Evolutionary conservation across 2,113 vertebrate species (phyloP).

Genomic region (Tautogolabrus adspersus): DNA sequence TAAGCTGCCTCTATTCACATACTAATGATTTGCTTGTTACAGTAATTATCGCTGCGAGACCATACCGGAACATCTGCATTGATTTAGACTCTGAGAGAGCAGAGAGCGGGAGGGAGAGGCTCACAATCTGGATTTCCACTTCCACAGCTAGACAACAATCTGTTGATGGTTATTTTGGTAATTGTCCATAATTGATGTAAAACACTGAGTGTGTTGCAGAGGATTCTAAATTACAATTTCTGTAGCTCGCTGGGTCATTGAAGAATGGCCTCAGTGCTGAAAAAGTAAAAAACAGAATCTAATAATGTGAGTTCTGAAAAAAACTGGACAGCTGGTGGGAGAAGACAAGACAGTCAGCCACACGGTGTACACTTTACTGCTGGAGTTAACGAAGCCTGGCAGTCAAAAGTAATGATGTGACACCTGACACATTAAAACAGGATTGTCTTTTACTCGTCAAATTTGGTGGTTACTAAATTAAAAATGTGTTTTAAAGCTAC

Average conservation of each 20-base stretch:
- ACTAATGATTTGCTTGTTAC: constrained; percentile 84
- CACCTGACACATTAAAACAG: constrained; percentile 37
- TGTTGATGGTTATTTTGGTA: constrained; percentile 82
- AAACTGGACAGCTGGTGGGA: constrained; percentile 69
- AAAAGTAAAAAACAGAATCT: constrained; percentile 63
- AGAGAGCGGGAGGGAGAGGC: constrained; percentile 67
- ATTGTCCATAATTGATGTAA: constrained; percentile 81
- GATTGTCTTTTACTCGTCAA: background rate
- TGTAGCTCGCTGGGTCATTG: constrained; percentile 60
- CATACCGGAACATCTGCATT: constrained; percentile 85
- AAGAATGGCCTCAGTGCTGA: constrained; percentile 51
- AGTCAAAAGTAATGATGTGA: constrained; percentile 55
- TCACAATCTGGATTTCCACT: constrained; percentile 81
- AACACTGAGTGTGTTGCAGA: constrained; percentile 58
- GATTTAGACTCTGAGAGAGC: constrained; percentile 75
- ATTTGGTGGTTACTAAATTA: background rate
- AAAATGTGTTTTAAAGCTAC: too few species aligned
- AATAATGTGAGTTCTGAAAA: constrained; percentile 63
- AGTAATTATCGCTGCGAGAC: constrained; percentile 82
- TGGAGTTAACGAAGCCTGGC: constrained; percentile 47
- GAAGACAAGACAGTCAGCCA: constrained; percentile 50
- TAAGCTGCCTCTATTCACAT: constrained; percentile 79
- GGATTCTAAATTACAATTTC: constrained; percentile 70
- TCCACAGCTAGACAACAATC: constrained; percentile 78
- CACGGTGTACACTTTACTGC: constrained; percentile 54